These are phyloP conservation scores for Myiotriccus ornatus DNA, from an alignment of 2,797 vertebrate genomes.

Conservation along the genomic window DNA sequence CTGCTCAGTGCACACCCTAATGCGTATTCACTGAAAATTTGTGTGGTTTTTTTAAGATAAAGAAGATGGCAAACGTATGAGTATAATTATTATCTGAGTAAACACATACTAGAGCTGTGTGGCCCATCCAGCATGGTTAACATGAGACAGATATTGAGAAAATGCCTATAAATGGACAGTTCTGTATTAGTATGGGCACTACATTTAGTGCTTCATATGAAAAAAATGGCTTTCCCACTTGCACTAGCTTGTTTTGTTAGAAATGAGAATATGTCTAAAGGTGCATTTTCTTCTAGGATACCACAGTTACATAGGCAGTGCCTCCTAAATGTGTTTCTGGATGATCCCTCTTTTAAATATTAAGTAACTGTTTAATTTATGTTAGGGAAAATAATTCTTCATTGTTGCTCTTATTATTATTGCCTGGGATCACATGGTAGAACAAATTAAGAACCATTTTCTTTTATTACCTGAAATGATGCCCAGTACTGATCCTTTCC, in stretches of 20 bases:
- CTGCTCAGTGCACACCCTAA: not conserved
- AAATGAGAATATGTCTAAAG: not conserved
- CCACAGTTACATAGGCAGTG: not conserved
- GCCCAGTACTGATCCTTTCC: not conserved
- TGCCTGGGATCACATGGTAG: not conserved
- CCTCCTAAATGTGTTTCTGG: not conserved
- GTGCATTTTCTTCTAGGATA: not conserved
- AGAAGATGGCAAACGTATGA: not conserved
- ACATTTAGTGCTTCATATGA: not conserved
- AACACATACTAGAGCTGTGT: not conserved
- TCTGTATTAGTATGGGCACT: not conserved
- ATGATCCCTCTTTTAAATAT: not conserved
- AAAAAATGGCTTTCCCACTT: not conserved
- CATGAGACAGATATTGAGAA: not conserved
- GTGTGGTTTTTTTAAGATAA: not conserved
- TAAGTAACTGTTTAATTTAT: not conserved
- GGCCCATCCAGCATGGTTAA: not conserved
- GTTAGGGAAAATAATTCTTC: not conserved
- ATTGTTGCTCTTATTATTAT: not conserved
- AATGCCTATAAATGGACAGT: not conserved
- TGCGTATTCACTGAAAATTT: not conserved
- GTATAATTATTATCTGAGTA: not conserved
- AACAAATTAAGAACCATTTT: not conserved
- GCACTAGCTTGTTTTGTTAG: not conserved
- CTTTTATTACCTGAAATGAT: not conserved